A percentile compares a stretch with the other conserved stretches of the same genome.
phyloP scores from a whole-genome alignment of 2,888 invertebrate genomes.

The Hyppa rectilinea region DNA sequence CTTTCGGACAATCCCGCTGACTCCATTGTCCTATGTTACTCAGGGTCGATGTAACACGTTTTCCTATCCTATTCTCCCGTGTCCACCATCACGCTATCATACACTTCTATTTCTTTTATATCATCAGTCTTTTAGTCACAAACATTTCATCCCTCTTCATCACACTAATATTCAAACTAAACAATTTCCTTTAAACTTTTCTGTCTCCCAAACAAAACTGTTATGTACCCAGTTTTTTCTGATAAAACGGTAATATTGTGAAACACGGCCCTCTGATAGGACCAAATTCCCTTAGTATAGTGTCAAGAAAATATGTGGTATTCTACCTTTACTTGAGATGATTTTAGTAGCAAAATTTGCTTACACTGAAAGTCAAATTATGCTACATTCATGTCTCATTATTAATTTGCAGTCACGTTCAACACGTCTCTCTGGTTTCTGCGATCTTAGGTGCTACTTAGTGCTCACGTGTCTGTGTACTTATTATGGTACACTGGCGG shows the following conservation, averaged over 20 bases:
- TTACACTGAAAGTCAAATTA: slow-evolving; percentile 24
- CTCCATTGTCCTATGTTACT: too few relatives aligned
- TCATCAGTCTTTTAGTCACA: too few relatives aligned
- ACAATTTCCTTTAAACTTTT: too few relatives aligned
- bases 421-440: slow-evolving; percentile 5
- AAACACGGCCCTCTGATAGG: not conserved
- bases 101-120: too few relatives aligned
- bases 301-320: not conserved
- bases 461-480: slow-evolving; percentile 6
- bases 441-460: slow-evolving; percentile 10
- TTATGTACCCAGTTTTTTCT: too few relatives aligned
- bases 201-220: too few relatives aligned
- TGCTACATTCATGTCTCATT: slow-evolving; percentile 5
- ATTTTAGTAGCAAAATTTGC: not conserved
- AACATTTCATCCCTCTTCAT: too few relatives aligned
- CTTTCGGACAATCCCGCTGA: too few relatives aligned
- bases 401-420: slow-evolving; percentile 39
- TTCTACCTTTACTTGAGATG: not conserved
- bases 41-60: too few relatives aligned
- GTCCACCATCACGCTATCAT: too few relatives aligned
- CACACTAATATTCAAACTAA: too few relatives aligned
- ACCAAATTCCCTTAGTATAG: not conserved
- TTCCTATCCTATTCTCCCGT: too few relatives aligned
- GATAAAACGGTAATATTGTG: not conserved
- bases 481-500: slow-evolving; percentile 24